Conservation (phyloP, 2,113 vertebrate species). For the Psettodes erumei region DNA sequence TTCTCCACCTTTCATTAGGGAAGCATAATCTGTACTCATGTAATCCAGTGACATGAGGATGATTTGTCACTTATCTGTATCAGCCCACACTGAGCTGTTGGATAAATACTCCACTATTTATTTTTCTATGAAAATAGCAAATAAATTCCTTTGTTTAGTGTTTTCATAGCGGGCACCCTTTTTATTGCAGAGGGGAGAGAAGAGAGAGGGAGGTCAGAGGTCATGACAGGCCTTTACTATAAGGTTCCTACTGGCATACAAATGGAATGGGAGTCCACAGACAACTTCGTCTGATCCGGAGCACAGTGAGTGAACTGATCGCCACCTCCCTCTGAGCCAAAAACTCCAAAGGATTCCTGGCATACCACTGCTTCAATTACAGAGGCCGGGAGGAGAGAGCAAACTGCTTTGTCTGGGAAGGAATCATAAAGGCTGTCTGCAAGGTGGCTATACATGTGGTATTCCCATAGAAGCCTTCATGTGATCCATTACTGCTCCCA, state of each 20-base stretch:
- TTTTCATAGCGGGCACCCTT: not conserved
- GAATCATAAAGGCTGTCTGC: not conserved
- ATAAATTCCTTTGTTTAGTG: not conserved
- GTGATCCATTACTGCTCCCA: not conserved
- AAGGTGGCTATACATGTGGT: not conserved
- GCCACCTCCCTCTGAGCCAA: slow-evolving; percentile 51
- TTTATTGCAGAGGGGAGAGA: no score
- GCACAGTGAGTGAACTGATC: slow-evolving; percentile 61
- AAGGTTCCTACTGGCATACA: slow-evolving; percentile 27
- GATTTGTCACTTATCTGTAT: not conserved
- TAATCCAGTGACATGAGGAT: not conserved
- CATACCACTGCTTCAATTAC: slow-evolving; percentile 59
- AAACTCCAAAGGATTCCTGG: slow-evolving; percentile 66
- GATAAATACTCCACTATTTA: not conserved
- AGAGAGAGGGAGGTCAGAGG: slow-evolving; percentile 49
- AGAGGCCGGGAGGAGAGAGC: slow-evolving; percentile 25
- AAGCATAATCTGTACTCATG: slow-evolving; percentile 18
- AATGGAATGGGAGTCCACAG: slow-evolving; percentile 11
- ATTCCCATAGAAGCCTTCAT: not conserved
- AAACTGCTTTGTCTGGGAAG: not conserved
- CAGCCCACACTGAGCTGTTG: not conserved
- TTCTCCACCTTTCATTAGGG: slow-evolving; percentile 8
- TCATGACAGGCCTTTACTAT: slow-evolving; percentile 21
- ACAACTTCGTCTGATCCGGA: slow-evolving; percentile 58
- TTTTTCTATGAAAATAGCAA: not conserved